phyloP scores from a whole-genome alignment of 1,140 invertebrate species.

The Rhynchophorus ferrugineus region DNA sequence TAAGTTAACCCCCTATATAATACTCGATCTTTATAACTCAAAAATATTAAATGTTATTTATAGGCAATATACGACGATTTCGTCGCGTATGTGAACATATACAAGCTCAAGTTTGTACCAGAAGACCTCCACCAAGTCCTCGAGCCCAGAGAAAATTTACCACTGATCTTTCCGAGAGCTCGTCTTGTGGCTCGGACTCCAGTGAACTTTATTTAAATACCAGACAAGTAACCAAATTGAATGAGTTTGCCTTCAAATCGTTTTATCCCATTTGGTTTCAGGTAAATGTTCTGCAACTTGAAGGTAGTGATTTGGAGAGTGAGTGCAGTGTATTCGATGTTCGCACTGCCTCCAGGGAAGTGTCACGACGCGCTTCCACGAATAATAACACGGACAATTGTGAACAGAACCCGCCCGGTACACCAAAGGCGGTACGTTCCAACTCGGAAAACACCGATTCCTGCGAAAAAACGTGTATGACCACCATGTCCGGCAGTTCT shows the following conservation, averaged over 20 bases:
- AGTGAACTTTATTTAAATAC: slow-evolving; percentile 61
- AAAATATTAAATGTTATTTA: slow-evolving; percentile 23
- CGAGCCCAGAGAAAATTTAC: slow-evolving; percentile 59
- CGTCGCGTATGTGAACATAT: slow-evolving; percentile 94
- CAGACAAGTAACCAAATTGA: slow-evolving; percentile 41
- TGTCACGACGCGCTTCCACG: slow-evolving; percentile 39
- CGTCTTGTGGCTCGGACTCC: slow-evolving; percentile 74
- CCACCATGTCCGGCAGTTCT: slow-evolving; percentile 60
- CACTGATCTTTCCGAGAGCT: slow-evolving; percentile 68
- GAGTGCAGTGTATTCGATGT: slow-evolving; percentile 54
- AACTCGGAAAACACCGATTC: slow-evolving; percentile 41
- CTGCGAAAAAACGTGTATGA: slow-evolving; percentile 42
- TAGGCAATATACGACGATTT: slow-evolving; percentile 91
- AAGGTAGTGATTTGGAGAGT: slow-evolving; percentile 51
- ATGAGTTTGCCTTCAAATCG: too few relatives aligned
- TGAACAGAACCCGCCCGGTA: slow-evolving; percentile 31
- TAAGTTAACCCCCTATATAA: too few relatives aligned
- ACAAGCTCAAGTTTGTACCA: slow-evolving; percentile 74
- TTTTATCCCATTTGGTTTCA: slow-evolving; percentile 25
- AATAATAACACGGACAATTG: slow-evolving; percentile 42
- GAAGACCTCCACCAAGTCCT: slow-evolving; percentile 64
- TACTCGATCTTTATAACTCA: too few relatives aligned
- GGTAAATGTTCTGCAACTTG: slow-evolving; percentile 41
- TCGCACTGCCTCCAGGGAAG: slow-evolving; percentile 41
- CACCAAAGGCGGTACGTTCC: slow-evolving; percentile 38